Conservation (phyloP, 2,797 vertebrate genomes). For the Sebastes kiyomatsui region DNA sequence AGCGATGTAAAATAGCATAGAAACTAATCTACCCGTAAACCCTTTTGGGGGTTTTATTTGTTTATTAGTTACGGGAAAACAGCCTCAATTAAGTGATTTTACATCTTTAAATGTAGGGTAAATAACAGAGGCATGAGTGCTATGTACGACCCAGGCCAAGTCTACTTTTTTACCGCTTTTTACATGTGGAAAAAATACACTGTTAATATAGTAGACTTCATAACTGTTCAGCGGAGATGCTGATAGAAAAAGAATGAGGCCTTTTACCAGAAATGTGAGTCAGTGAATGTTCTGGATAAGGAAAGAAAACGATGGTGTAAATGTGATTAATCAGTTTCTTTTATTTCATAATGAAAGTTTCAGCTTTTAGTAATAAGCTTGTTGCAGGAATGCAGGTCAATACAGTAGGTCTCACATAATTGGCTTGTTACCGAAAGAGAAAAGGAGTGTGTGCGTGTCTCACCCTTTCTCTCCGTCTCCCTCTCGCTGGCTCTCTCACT, state of each 20-base stretch:
- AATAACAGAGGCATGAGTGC: constrained; percentile 9
- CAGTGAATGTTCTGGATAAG: constrained; percentile 21
- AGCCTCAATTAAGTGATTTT: not conserved
- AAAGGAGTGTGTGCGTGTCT: not conserved
- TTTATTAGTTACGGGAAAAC: not conserved
- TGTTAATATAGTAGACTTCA: not conserved
- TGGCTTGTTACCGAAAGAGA: not conserved
- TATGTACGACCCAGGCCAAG: not conserved
- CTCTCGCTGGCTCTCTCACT: not conserved
- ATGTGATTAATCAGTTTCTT: not conserved
- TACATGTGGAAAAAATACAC: constrained; percentile 2
- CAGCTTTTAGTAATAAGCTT: not conserved
- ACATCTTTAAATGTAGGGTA: constrained; percentile 1
- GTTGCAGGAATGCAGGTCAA: constrained; percentile 1
- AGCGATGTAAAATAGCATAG: not conserved
- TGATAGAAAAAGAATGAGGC: not conserved
- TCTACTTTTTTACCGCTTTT: not conserved
- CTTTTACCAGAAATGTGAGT: constrained; percentile 16
- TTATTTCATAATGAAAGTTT: not conserved
- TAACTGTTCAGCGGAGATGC: constrained; percentile 9
- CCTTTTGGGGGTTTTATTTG: not conserved
- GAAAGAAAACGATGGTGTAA: not conserved
- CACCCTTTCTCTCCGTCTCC: not conserved
- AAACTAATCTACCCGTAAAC: not conserved
- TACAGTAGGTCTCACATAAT: not conserved